Evolutionary conservation across 2,113 vertebrate genomes (phyloP), one percentile per base, ranked within the genome.

Genomic region (Morphnarchus princeps): DNA sequence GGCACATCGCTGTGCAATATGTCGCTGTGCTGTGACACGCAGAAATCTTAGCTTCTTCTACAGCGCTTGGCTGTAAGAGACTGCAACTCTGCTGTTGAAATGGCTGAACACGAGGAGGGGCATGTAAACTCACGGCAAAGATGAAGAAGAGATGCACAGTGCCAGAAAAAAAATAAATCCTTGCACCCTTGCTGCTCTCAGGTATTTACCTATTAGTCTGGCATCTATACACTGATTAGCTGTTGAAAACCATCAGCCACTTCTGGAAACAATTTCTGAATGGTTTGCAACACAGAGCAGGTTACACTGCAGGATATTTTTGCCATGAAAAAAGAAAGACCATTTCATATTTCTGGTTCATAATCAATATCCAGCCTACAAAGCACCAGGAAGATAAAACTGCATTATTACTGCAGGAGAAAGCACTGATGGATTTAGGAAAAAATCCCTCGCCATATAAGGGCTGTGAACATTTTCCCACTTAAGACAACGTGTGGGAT

Each of bases 401-500:
- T 34, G 87, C 32, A 0, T 82, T 90, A 20, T 71, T 85, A 3
- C 84, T 83, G 90, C 95, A 72, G 90, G 42, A 87, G 77, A 91
- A 83, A 72, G 94, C 79, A 7, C 73, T n/a, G 88, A 93, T 88
- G 92, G 86, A 45, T 93, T 87, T 42, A 32, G 61, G 42, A 82
- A 82, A 90, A 92, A 72, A 50, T 63, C 86, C 79, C 73, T 96
- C 18, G 0, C 96, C 96, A 90, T 97, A 96, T 96, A 96, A 97
- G 91, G 95, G 89, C 93, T 96, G 92, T 34, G 94, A 97, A 97
- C 93, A 97, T 95, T 92, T 91, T 95, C 93, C 95, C 97, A 97
- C 95, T 97, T 97, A 97, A 97, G 97, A 96, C 77, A 96, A 90
- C 96, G 96, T 97, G 97, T 98, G 97, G 97, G 97, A 97, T 97